phyloP scores from a whole-genome alignment of 1,140 invertebrate genomes.

The Myzus persicae region DNA sequence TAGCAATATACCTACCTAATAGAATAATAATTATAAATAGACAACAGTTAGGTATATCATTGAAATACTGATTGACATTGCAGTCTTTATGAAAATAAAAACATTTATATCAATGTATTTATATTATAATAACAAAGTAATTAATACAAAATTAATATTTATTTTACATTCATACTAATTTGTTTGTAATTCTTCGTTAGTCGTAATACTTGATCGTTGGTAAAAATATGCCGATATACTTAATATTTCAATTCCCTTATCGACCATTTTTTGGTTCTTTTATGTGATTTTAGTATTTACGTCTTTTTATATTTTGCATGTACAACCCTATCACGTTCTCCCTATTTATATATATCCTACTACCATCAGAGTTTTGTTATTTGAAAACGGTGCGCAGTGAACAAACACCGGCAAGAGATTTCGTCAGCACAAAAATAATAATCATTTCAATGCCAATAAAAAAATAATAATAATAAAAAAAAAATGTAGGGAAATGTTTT shows the following conservation, averaged over 20 bases:
- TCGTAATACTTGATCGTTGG: background rate
- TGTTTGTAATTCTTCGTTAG: too few relatives aligned
- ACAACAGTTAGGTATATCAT: too few relatives aligned
- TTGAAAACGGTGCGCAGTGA: background rate
- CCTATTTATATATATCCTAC: background rate
- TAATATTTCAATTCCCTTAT: background rate
- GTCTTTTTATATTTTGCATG: background rate
- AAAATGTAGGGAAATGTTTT: background rate
- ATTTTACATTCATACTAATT: too few relatives aligned
- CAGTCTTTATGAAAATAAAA: too few relatives aligned
- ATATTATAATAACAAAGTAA: too few relatives aligned
- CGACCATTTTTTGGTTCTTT: background rate
- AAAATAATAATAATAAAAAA: conserved; percentile 23
- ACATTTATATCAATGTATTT: too few relatives aligned
- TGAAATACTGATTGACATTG: too few relatives aligned
- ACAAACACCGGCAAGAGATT: conserved; percentile 22
- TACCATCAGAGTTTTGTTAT: background rate
- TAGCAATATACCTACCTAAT: too few relatives aligned
- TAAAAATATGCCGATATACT: background rate
- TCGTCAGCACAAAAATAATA: conserved; percentile 30
- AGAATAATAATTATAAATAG: too few relatives aligned
- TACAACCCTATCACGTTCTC: background rate
- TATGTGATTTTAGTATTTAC: background rate
- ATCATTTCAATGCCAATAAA: conserved; percentile 27
- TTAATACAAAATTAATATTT: too few relatives aligned